phyloP scores from a whole-genome alignment of 2,797 vertebrate genomes.

The Sebastes dallii region DNA sequence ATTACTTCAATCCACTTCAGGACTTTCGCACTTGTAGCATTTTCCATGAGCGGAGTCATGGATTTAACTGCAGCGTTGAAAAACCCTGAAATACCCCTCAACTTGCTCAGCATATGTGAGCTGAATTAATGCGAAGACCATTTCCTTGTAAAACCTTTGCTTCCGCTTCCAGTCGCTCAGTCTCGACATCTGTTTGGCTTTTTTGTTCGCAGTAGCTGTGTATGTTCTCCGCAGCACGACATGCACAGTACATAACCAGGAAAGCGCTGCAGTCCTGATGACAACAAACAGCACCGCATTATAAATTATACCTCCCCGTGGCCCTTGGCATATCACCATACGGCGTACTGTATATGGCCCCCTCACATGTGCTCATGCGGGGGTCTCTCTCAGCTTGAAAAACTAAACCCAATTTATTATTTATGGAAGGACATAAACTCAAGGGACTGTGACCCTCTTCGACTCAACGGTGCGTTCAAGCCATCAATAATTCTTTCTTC shows the following conservation, averaged over 20 bases:
- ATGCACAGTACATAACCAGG: not conserved
- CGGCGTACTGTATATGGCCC: conserved; percentile 35
- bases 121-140: conserved; percentile 43
- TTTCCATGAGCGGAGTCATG: conserved; percentile 54
- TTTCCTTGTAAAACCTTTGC: conserved; percentile 27
- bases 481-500: conserved; percentile 63
- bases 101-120: conserved; percentile 56
- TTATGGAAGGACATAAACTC: conserved; percentile 76
- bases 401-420: conserved; percentile 83
- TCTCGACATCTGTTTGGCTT: conserved; percentile 35
- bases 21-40: conserved; percentile 62
- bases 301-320: conserved; percentile 55
- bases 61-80: conserved; percentile 46
- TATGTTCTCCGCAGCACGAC: conserved; percentile 8
- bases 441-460: conserved; percentile 65
- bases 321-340: conserved; percentile 45
- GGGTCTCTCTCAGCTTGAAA: conserved; percentile 74
- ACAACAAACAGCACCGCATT: conserved; percentile 28
- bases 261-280: conserved; percentile 5
- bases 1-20: conserved; percentile 59
- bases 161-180: conserved; percentile 12
- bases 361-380: conserved; percentile 61
- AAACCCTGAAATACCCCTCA: conserved; percentile 41
- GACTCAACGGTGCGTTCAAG: conserved; percentile 44
- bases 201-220: conserved; percentile 2